Percentiles rank a stretch among this genome's conserved stretches.
These are phyloP conservation scores for Nematostella vectensis DNA, from an alignment of 92 coral and sea anemone species.

Conservation along the genomic window DNA sequence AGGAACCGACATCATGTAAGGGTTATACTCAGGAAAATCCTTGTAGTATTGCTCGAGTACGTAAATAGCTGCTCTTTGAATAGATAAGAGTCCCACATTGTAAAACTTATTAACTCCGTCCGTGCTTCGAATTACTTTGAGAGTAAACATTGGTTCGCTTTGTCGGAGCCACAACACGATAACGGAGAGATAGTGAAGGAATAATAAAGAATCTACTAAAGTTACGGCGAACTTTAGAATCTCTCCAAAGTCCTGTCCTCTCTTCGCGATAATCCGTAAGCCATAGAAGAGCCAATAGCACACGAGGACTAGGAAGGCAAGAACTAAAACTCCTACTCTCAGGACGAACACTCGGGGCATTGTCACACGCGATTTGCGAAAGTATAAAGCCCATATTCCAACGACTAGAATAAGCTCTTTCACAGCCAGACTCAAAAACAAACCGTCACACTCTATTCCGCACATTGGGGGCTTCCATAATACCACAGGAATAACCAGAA, in stretches of 20 bases:
- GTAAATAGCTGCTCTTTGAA: constrained; percentile 86
- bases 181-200: constrained; percentile 81
- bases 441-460: constrained; percentile 75
- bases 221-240: constrained; percentile 74
- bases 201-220: constrained; percentile 69
- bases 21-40: constrained; percentile 96
- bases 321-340: constrained; percentile 70
- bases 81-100: constrained; percentile 84
- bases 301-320: constrained; percentile 70
- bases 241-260: constrained; percentile 30
- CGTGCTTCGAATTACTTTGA: constrained; percentile 92
- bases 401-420: constrained; percentile 74
- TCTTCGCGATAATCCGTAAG: constrained; percentile 62
- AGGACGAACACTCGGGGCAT: constrained; percentile 89
- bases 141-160: constrained; percentile 69
- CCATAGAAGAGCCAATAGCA: constrained; percentile 96
- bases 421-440: constrained; percentile 86
- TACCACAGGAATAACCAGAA: constrained; percentile 76
- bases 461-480: constrained; percentile 69
- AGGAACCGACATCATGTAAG: constrained; percentile 80
- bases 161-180: constrained; percentile 94
- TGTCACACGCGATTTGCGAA: constrained; percentile 79
- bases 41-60: constrained; percentile 94
- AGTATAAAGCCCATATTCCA: constrained; percentile 97
- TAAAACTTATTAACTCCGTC: constrained; percentile 84